Conservation (phyloP, 2,113 vertebrate genomes). For the Agapornis roseicollis region DNA sequence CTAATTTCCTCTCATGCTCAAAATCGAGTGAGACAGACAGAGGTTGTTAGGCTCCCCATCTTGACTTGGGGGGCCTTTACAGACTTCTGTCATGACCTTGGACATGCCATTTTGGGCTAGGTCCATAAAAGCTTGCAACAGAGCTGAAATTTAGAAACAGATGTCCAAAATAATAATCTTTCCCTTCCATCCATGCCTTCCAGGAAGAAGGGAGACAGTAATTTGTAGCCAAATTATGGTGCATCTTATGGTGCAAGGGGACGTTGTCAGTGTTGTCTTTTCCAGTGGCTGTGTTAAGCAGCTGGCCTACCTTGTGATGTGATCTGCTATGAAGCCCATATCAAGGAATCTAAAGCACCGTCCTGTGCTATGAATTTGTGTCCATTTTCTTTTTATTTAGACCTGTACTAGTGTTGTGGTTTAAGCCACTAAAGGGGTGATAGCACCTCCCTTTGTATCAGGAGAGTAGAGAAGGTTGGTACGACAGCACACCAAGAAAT, state of each 20-base stretch:
- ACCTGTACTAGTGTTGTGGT: background rate
- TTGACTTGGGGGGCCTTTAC: background rate
- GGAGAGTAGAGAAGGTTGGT: background rate
- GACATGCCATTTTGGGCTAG: background rate
- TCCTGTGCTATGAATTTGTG: background rate
- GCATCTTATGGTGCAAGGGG: background rate
- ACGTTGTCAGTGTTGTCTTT: background rate
- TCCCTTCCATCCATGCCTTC: background rate
- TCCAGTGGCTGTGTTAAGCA: background rate
- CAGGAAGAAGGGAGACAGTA: background rate
- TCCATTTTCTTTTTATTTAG: background rate
- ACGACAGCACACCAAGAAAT: accelerated
- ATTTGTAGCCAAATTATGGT: background rate
- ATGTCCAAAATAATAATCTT: background rate
- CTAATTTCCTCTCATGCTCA: background rate
- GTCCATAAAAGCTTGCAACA: background rate
- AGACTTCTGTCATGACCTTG: background rate
- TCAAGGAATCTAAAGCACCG: background rate
- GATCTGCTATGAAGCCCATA: background rate
- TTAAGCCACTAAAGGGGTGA: background rate
- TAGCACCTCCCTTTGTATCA: background rate
- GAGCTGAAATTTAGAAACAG: background rate
- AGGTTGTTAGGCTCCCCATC: background rate
- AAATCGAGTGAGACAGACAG: background rate
- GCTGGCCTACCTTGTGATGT: background rate